A percentile compares a stretch with the other conserved stretches of the same genome.
Evolutionary conservation across 2,797 vertebrate genomes (phyloP).

Genomic region (Sebastes cheni): DNA sequence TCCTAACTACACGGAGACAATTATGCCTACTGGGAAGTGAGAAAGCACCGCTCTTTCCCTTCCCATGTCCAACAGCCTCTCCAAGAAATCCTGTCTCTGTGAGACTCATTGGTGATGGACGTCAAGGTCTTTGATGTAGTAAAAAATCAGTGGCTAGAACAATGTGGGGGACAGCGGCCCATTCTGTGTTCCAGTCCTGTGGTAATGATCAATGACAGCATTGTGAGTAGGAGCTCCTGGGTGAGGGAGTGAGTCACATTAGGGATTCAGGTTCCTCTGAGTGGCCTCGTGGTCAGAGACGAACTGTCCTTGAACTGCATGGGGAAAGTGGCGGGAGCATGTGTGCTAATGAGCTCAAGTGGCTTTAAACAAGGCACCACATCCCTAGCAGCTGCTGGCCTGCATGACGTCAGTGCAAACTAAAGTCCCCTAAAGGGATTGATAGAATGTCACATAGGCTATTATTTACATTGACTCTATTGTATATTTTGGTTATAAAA

Average conservation of each 20-base stretch:
- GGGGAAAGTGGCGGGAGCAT: neutral
- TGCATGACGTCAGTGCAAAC: conserved; percentile 10
- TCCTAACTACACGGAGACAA: conserved; percentile 5
- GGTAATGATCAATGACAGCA: conserved; percentile 32
- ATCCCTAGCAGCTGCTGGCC: conserved; percentile 29
- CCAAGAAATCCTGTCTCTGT: conserved; percentile 60
- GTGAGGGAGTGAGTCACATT: conserved; percentile 40
- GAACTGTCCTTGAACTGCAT: conserved; percentile 39
- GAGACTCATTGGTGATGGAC: conserved; percentile 20
- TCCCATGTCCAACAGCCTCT: conserved; percentile 55
- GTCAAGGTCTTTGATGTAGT: conserved; percentile 64
- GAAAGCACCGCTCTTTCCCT: conserved; percentile 63
- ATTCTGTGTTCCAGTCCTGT: conserved; percentile 35
- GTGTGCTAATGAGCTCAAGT: conserved; percentile 7
- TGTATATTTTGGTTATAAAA: conserved; percentile 20
- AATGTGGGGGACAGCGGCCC: conserved; percentile 44
- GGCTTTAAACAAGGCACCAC: conserved; percentile 29
- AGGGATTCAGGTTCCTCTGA: conserved; percentile 36
- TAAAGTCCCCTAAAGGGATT: conserved; percentile 16
- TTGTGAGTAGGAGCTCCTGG: conserved; percentile 31
- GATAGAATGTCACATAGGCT: conserved; percentile 19
- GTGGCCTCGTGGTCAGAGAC: conserved; percentile 25
- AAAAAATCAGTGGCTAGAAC: conserved; percentile 45
- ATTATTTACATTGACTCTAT: conserved; percentile 10
- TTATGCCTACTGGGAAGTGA: conserved; percentile 37